These are phyloP conservation scores for Laticauda colubrina DNA, from an alignment of 2,113 vertebrate species.

Conservation along the genomic window DNA sequence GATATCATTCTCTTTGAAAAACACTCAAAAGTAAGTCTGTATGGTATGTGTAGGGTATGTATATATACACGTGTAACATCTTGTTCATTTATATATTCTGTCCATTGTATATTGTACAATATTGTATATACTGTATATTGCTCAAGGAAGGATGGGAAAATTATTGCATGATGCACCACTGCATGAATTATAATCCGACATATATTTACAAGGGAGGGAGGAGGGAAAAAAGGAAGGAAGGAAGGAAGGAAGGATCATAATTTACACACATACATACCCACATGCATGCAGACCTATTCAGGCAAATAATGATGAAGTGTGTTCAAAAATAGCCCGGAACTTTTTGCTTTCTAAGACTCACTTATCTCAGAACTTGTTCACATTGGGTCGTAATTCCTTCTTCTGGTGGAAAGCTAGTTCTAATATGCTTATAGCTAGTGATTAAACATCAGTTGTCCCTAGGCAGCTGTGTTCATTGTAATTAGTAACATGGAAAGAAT, in stretches of 20 bases:
- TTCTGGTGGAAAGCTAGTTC: not conserved
- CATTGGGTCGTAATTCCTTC: not conserved
- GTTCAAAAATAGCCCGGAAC: not conserved
- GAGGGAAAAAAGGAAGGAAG: too few relatives aligned
- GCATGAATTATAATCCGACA: not conserved
- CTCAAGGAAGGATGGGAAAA: not conserved
- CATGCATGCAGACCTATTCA: not conserved
- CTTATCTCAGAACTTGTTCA: not conserved
- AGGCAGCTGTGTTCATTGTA: not conserved
- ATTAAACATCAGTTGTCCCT: slow-evolving; percentile 10
- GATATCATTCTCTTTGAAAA: not conserved
- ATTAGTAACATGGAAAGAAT: not conserved
- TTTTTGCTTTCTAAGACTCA: not conserved
- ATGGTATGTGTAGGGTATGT: not conserved
- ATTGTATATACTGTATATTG: not conserved
- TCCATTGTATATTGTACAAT: not conserved
- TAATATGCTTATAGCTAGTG: not conserved
- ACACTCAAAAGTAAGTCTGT: not conserved
- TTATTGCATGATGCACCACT: not conserved
- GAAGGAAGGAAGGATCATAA: not conserved
- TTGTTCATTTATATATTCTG: not conserved
- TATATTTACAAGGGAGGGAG: not conserved
- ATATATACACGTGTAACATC: not conserved
- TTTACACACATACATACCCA: not conserved
- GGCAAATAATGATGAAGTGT: not conserved